A percentile compares a stretch with the other conserved stretches of the same genome.
Evolutionary conservation across 2,888 invertebrate genomes (phyloP).

Genomic region (Cheiracanthium punctorium): DNA sequence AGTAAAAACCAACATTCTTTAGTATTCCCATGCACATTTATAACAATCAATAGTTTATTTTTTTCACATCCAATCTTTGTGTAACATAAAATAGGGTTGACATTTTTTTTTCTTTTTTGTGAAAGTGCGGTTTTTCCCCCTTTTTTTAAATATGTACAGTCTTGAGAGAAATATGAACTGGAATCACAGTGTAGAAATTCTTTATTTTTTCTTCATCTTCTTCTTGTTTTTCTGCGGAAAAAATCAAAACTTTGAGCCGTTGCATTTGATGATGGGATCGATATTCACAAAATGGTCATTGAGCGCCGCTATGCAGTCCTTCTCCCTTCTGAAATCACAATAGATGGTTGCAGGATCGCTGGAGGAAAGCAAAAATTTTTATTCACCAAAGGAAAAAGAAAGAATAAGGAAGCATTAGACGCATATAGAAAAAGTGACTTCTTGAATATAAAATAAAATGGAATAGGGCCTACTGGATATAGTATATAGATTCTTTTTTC

Average conservation of each 20-base stretch:
- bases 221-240: too few relatives aligned
- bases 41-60: neutral
- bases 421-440: neutral
- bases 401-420: neutral
- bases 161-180: neutral
- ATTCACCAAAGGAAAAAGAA: neutral
- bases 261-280: neutral
- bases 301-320: neutral
- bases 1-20: neutral
- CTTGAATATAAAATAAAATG: neutral
- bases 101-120: too few relatives aligned
- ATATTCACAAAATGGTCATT: neutral
- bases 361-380: neutral
- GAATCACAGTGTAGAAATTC: constrained; percentile 1
- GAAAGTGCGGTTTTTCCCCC: neutral
- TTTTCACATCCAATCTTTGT: constrained; percentile 1
- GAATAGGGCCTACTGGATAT: too few relatives aligned
- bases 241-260: constrained; percentile 3
- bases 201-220: too few relatives aligned
- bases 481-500: neutral
- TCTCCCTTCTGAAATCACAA: too few relatives aligned
- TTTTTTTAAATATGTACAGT: neutral
- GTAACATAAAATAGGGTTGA: constrained; percentile 13
- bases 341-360: neutral
- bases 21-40: neutral